Evolutionary conservation across 2,888 invertebrate genomes (phyloP).

Genomic region (Ecdyonurus torrentis): DNA sequence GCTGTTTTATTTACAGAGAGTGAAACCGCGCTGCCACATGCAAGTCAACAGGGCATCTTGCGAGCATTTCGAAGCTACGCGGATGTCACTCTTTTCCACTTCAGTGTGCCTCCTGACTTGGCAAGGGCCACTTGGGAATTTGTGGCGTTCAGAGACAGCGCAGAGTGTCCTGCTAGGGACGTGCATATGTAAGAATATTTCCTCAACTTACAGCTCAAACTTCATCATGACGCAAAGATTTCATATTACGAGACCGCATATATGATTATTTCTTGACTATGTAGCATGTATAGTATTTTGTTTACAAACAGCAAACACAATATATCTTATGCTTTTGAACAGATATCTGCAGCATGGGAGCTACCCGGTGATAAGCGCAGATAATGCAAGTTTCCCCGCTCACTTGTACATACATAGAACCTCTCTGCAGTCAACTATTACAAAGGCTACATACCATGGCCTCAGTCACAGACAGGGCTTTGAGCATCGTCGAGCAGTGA

Average conservation of each 20-base stretch:
- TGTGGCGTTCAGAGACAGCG: conserved; percentile 30
- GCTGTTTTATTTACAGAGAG: too few relatives aligned
- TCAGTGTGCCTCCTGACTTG: conserved; percentile 29
- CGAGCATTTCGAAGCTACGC: conserved; percentile 29
- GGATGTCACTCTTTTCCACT: conserved; percentile 31
- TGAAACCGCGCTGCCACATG: conserved; percentile 26
- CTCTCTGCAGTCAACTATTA: conserved; percentile 20
- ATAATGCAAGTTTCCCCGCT: conserved; percentile 31
- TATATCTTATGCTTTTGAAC: conserved; percentile 13
- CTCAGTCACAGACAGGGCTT: conserved; percentile 15
- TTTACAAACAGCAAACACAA: too few relatives aligned
- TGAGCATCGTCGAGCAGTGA: conserved; percentile 26
- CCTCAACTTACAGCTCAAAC: neutral
- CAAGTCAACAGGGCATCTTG: conserved; percentile 30
- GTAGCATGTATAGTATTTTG: neutral
- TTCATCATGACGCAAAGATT: too few relatives aligned
- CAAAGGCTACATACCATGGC: neutral
- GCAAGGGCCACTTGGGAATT: conserved; percentile 32
- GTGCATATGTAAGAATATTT: conserved; percentile 26
- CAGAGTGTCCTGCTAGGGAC: conserved; percentile 25
- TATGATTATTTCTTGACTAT: too few relatives aligned
- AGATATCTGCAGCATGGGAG: conserved; percentile 36
- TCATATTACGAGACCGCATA: too few relatives aligned
- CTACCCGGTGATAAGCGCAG: conserved; percentile 33
- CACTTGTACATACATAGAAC: conserved; percentile 23